Percentiles rank a stretch among this genome's conserved stretches.
Conservation (phyloP, 2,113 vertebrate genomes). For the Epinephelus cyanopodus region DNA sequence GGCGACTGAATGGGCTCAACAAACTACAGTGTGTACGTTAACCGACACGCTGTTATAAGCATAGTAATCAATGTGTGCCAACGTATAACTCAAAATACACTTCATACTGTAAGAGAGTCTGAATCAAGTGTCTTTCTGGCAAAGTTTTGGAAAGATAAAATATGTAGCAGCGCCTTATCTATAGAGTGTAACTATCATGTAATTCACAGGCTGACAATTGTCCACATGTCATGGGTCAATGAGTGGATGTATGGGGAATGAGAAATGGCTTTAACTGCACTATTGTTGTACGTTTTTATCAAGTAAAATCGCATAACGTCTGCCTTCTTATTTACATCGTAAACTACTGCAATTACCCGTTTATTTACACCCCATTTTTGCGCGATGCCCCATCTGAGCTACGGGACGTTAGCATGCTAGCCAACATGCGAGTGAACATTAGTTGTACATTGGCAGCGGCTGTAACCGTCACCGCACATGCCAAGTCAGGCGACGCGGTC, state of each 20-base stretch:
- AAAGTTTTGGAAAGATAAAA: background rate
- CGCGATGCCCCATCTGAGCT: background rate
- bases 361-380: background rate
- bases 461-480: slow-evolving; percentile 59
- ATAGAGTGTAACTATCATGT: background rate
- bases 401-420: slow-evolving; percentile 36
- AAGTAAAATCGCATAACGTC: background rate
- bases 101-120: background rate
- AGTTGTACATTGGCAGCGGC: slow-evolving; percentile 39
- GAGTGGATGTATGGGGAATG: background rate
- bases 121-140: accelerated
- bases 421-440: slow-evolving; percentile 43
- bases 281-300: background rate
- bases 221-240: slow-evolving; percentile 65
- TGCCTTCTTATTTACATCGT: accelerated
- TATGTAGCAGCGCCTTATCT: background rate
- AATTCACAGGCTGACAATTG: slow-evolving; percentile 1
- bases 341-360: background rate
- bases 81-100: background rate
- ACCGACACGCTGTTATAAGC: background rate
- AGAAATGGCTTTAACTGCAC: background rate
- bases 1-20: slow-evolving; percentile 28
- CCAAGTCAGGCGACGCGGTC: slow-evolving; percentile 54
- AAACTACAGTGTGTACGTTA: slow-evolving; percentile 35
- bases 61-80: no score